A percentile compares a stretch with the other conserved stretches of the same genome.
phyloP scores from a whole-genome alignment of 2,888 invertebrate genomes.

The Acleris emargana region DNA sequence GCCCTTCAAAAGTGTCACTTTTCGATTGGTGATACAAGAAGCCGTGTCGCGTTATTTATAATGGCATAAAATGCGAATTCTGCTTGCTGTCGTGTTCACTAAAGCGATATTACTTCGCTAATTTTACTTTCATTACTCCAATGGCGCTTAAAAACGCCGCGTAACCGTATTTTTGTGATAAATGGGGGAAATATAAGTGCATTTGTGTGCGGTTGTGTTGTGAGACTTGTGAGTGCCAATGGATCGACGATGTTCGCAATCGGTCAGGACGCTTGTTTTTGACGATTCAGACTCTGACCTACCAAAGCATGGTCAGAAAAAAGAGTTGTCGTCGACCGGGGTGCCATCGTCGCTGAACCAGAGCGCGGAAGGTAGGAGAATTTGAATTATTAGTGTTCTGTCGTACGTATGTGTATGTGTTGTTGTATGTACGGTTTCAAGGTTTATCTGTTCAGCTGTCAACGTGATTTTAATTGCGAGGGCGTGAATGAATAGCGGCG shows the following conservation, averaged over 20 bases:
- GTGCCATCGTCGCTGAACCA: slow-evolving; percentile 72
- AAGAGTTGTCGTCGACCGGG: slow-evolving; percentile 64
- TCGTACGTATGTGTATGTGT: slow-evolving; percentile 47
- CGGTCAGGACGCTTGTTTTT: slow-evolving; percentile 90
- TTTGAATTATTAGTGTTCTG: slow-evolving; percentile 42
- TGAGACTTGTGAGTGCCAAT: slow-evolving; percentile 74
- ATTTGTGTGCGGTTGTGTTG: slow-evolving; percentile 66
- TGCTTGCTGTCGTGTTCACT: slow-evolving; percentile 26
- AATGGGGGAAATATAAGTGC: slow-evolving; percentile 73
- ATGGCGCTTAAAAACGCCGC: slow-evolving; percentile 52
- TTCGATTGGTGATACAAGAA: slow-evolving; percentile 58
- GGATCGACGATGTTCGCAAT: slow-evolving; percentile 86
- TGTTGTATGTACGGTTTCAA: slow-evolving; percentile 62
- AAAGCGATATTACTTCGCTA: slow-evolving; percentile 45
- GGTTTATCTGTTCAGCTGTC: slow-evolving; percentile 67
- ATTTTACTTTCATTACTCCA: slow-evolving; percentile 40
- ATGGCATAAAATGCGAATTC: slow-evolving; percentile 58
- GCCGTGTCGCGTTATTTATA: slow-evolving; percentile 65
- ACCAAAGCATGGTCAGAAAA: slow-evolving; percentile 71
- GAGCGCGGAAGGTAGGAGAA: slow-evolving; percentile 73
- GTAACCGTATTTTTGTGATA: slow-evolving; percentile 52
- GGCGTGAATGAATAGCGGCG: slow-evolving; percentile 56
- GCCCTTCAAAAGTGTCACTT: slow-evolving; percentile 57
- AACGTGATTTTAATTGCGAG: slow-evolving; percentile 56
- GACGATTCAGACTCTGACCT: slow-evolving; percentile 87